Evolutionary conservation across 2,113 vertebrate genomes (phyloP), one percentile per base, ranked within the genome.

Genomic region (Blennius ocellaris): DNA sequence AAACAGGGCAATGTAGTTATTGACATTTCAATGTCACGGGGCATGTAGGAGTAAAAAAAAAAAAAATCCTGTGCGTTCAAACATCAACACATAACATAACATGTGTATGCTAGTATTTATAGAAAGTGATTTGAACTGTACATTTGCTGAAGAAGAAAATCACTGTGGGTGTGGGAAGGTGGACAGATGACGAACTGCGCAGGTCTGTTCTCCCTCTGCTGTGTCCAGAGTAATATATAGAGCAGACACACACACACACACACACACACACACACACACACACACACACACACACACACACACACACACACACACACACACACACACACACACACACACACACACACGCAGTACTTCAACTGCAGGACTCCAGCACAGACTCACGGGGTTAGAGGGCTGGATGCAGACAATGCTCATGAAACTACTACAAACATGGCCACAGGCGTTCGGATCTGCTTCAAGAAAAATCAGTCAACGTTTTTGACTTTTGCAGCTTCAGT

Each of bases 201-300:
- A 63, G 69, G 54, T 62, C 63, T 57, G 55, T 1, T 63, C 16
- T 48, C 48, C 45, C 61, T n/a, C 40, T 69, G 71, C 66, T 71
- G 47, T 57, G 50, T 66, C 49, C 41, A 7, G 16, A 50, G 61
- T 88, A 79, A 83, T 89, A 87, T 66, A 83, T 57, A 81, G 63
- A 59, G 78, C 48, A 72, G 76, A 76, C 65, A 41, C 66, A 58
- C 45, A 50, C 21, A 30, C 21, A 30, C 21, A 30, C 21, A 30
- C 21, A 30, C 21, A 30, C 21, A 30, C 21, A 30, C 21, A 30
- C 21, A 30, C 21, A 30, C 21, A 30, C 21, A 30, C 21, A 30
- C 21, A 30, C 21, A 30, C 21, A 30, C 21, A 30, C 21, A 30
- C 21, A 30, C 21, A 30, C 21, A 30, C 21, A 30, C 21, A 30